A percentile compares a stretch with the other conserved stretches of the same genome.
Conservation (phyloP, 1,140 invertebrate species). For the Apocrypta bakeri region DNA sequence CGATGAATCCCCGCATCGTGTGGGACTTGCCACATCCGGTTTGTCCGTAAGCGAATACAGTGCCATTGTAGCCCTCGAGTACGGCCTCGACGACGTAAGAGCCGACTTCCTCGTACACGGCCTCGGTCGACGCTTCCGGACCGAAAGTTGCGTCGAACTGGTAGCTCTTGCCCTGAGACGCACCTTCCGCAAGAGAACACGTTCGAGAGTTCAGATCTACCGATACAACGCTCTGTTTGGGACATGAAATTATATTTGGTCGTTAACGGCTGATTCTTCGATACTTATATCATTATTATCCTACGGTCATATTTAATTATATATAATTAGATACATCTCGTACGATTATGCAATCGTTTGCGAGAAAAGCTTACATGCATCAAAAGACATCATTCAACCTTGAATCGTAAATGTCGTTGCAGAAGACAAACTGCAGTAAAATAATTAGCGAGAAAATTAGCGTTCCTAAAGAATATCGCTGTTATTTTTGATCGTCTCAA, state of each 20-base stretch:
- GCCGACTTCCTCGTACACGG: constrained; percentile 70
- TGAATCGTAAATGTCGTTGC: no score
- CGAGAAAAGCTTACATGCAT: no score
- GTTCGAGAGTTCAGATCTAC: constrained; percentile 83
- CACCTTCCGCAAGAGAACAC: constrained; percentile 82
- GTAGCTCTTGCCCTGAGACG: constrained; percentile 63
- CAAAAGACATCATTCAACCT: no score
- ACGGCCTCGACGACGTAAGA: constrained; percentile 80
- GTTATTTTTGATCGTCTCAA: constrained; percentile 7
- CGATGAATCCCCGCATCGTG: constrained; percentile 90
- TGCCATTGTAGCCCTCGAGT: constrained; percentile 90
- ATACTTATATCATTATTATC: no score
- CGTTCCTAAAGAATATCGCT: background rate
- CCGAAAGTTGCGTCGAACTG: constrained; percentile 71
- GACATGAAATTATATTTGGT: no score
- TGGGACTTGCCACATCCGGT: constrained; percentile 90
- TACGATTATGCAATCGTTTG: no score
- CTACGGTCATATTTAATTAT: no score
- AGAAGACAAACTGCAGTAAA: no score
- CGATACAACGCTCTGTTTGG: constrained; percentile 81
- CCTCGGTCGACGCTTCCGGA: constrained; percentile 64
- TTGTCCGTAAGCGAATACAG: constrained; percentile 92
- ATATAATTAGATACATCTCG: no score
- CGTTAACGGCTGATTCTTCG: no score
- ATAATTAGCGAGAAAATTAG: no score